Conservation (phyloP, 2,113 vertebrate genomes). For the Onychorhynchus coronatus region DNA sequence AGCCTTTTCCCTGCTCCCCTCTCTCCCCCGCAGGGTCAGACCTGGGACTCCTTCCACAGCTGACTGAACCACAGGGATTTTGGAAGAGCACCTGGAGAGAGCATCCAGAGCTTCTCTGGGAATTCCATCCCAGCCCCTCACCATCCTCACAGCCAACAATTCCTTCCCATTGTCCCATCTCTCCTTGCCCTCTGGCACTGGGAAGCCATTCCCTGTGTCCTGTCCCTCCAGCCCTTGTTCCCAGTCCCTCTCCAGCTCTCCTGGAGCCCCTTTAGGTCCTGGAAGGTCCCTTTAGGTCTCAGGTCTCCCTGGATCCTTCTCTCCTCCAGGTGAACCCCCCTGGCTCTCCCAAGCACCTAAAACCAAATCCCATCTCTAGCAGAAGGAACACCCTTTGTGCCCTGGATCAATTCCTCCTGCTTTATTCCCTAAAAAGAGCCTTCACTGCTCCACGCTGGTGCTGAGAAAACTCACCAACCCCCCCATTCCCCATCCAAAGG, state of each 20-base stretch:
- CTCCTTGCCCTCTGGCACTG: background rate
- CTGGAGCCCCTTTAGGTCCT: background rate
- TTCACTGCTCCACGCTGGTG: rapidly evolving
- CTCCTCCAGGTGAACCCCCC: background rate
- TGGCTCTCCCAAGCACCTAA: background rate
- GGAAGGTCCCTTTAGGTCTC: background rate
- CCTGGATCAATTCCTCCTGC: background rate
- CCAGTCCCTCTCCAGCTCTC: background rate
- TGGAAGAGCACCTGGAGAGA: background rate
- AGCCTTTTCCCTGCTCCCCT: background rate
- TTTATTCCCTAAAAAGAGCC: background rate
- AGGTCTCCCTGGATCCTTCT: background rate
- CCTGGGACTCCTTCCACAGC: rapidly evolving
- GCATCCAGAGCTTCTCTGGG: background rate
- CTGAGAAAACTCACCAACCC: background rate
- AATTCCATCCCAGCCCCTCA: background rate
- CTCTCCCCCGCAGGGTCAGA: background rate
- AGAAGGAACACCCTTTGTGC: background rate
- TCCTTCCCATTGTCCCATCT: background rate
- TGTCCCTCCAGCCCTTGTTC: background rate
- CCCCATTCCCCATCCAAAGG: background rate
- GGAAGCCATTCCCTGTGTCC: background rate
- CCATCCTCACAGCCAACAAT: rapidly evolving
- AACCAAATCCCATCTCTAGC: background rate
- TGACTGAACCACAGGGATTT: rapidly evolving